phyloP scores from a whole-genome alignment of 1,140 invertebrate species.

The Chrysomallon squamiferum region DNA sequence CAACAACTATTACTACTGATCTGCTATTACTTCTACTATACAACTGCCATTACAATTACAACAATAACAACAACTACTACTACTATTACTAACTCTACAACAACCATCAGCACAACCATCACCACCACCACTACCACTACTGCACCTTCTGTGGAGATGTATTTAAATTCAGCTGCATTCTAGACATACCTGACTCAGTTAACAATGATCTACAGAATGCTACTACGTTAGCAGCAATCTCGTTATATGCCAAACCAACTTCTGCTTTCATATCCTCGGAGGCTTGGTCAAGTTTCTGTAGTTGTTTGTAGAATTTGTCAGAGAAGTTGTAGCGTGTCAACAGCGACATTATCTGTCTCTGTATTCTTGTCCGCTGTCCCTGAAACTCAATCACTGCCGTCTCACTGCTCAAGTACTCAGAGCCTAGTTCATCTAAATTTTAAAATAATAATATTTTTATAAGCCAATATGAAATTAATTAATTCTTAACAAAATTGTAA shows the following conservation, averaged over 20 bases:
- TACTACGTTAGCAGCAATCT: conserved; percentile 53
- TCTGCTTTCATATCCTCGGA: conserved; percentile 38
- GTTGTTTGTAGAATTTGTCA: conserved; percentile 50
- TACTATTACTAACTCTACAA: too few relatives aligned
- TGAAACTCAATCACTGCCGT: conserved; percentile 56
- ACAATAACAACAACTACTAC: too few relatives aligned
- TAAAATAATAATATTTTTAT: too few relatives aligned
- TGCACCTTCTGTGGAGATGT: too few relatives aligned
- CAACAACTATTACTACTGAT: too few relatives aligned
- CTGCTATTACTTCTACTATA: too few relatives aligned
- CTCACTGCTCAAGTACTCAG: conserved; percentile 38
- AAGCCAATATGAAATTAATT: too few relatives aligned
- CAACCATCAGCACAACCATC: too few relatives aligned
- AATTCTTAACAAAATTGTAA: too few relatives aligned
- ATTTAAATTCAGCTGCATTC: too few relatives aligned
- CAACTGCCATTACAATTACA: too few relatives aligned
- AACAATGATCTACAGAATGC: conserved; percentile 55
- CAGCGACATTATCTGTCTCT: conserved; percentile 73
- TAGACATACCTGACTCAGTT: conserved; percentile 43
- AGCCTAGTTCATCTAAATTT: conserved; percentile 37
- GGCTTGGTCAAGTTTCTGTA: conserved; percentile 37
- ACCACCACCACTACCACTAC: too few relatives aligned
- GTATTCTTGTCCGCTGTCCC: conserved; percentile 55
- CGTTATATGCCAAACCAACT: conserved; percentile 44
- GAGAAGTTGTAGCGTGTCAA: conserved; percentile 72